A percentile compares a stretch with the other conserved stretches of the same genome.
Conservation (phyloP, 2,888 invertebrate species). For the Ochropleura leucogaster region DNA sequence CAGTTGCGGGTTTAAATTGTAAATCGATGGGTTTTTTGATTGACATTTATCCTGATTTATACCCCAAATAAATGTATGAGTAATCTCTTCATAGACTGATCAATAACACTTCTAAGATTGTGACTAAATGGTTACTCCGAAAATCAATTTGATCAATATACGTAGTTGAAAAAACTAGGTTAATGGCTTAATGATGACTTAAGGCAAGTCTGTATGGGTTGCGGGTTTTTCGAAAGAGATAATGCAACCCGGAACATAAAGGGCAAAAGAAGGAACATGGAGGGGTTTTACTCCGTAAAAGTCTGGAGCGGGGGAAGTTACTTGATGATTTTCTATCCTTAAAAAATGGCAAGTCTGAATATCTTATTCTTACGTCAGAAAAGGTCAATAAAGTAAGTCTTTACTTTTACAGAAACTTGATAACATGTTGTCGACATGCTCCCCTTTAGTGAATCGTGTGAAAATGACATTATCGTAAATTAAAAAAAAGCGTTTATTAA, state of each 20-base stretch:
- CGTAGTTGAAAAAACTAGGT: slow-evolving; percentile 11
- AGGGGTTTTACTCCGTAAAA: no score
- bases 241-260: no score
- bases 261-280: no score
- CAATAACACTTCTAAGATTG: background rate
- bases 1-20: slow-evolving; percentile 32
- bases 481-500: slow-evolving; percentile 32
- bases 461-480: slow-evolving; percentile 47
- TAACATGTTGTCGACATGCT: slow-evolving; percentile 4
- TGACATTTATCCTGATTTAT: slow-evolving; percentile 16
- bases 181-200: background rate
- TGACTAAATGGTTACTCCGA: background rate
- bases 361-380: slow-evolving; percentile 4
- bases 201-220: background rate
- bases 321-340: no score
- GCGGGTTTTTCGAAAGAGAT: no score
- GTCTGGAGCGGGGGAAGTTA: no score
- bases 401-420: slow-evolving; percentile 1
- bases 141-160: slow-evolving; percentile 11
- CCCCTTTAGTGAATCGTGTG: slow-evolving; percentile 23
- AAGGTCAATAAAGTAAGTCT: background rate
- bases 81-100: slow-evolving; percentile 1
- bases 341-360: background rate
- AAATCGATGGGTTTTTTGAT: slow-evolving; percentile 24
- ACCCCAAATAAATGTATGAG: background rate